Evolutionary conservation across 35 echinoderm and acorn worm species (phyloP).

Genomic region (Ophioderma brevispina): DNA sequence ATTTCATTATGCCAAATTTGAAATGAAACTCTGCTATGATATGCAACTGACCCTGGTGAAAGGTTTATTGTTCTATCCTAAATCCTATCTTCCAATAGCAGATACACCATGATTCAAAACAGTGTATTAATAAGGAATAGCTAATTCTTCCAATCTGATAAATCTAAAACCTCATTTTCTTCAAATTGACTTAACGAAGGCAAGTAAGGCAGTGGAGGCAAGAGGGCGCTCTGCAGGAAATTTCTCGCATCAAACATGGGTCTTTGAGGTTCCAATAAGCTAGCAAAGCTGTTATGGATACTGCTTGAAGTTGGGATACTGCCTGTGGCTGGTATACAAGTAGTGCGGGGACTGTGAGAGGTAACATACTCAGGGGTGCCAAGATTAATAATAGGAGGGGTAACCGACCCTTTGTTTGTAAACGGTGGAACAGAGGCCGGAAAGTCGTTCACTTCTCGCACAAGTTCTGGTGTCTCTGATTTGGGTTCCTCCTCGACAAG

Average conservation of each 20-base stretch:
- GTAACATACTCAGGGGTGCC: background rate
- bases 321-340: background rate
- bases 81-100: too few relatives aligned
- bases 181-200: background rate
- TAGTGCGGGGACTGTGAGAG: background rate
- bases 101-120: too few relatives aligned
- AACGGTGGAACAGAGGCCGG: background rate
- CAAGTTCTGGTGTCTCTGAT: constrained; percentile 25
- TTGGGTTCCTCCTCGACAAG: constrained; percentile 30
- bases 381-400: background rate
- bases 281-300: background rate
- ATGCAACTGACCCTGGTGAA: too few relatives aligned
- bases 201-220: background rate
- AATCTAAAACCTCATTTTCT: background rate
- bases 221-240: background rate
- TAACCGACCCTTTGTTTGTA: constrained; percentile 27
- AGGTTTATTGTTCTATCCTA: too few relatives aligned
- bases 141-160: background rate
- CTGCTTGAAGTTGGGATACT: background rate
- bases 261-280: background rate
- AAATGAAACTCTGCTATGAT: too few relatives aligned
- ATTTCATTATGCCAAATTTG: too few relatives aligned
- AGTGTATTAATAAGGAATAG: background rate
- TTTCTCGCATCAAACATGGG: background rate
- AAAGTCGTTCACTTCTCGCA: constrained; percentile 2